phyloP scores from a whole-genome alignment of 2,797 vertebrate species.

The Fratercula arctica region DNA sequence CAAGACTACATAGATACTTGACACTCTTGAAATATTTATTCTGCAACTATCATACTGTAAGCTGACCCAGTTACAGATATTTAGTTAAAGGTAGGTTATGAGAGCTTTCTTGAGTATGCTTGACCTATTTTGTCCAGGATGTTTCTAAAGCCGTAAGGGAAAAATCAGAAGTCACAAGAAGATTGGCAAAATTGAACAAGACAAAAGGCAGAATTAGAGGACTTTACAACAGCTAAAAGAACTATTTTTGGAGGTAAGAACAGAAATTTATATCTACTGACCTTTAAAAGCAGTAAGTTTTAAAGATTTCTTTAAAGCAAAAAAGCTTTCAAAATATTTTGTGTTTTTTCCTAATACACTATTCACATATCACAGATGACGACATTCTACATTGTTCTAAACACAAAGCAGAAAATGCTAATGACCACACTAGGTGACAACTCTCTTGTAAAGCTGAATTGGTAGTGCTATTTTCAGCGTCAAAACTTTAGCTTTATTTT shows the following conservation, averaged over 20 bases:
- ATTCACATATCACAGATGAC: background rate
- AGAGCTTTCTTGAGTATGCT: background rate
- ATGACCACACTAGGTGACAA: background rate
- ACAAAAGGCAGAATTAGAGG: background rate
- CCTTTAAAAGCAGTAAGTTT: background rate
- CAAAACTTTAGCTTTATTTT: background rate
- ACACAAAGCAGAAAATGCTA: background rate
- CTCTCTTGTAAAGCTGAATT: background rate
- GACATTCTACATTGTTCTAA: background rate
- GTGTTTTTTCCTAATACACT: background rate
- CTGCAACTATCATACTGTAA: background rate
- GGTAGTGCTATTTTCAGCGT: background rate
- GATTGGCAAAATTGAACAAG: background rate
- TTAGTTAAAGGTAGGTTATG: background rate
- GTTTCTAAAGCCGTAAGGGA: background rate
- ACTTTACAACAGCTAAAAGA: background rate
- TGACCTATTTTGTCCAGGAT: background rate
- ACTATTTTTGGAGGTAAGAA: background rate
- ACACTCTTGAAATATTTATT: background rate
- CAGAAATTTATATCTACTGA: background rate
- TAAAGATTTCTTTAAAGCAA: background rate
- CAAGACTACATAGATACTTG: background rate
- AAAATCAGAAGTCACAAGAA: background rate
- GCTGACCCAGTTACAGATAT: background rate
- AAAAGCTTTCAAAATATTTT: background rate